Evolutionary conservation across 2,888 invertebrate species (phyloP).

Genomic region (Scaptomyza reducta): DNA sequence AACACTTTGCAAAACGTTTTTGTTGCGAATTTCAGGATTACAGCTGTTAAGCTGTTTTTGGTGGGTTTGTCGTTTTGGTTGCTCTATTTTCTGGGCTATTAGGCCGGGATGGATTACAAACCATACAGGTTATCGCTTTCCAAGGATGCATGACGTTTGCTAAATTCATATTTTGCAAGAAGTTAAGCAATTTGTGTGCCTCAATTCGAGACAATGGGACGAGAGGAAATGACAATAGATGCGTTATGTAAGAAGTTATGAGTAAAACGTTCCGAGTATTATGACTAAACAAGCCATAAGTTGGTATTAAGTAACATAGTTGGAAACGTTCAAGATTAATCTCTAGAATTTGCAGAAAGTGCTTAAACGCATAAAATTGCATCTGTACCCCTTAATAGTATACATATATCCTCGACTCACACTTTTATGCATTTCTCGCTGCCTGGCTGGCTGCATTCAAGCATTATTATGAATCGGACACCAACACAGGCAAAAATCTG

Average conservation of each 20-base stretch:
- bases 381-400: conserved; percentile 12
- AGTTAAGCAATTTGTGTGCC: conserved; percentile 69
- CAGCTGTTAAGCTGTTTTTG: conserved; percentile 70
- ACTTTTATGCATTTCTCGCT: conserved; percentile 33
- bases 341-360: conserved; percentile 9
- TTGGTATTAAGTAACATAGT: conserved; percentile 4
- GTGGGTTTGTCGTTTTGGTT: conserved; percentile 55
- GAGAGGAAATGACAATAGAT: conserved; percentile 27
- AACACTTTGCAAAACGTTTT: conserved; percentile 63
- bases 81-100: conserved; percentile 60
- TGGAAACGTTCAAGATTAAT: background rate
- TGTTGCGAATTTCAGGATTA: conserved; percentile 71
- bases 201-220: conserved; percentile 39
- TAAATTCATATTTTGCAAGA: conserved; percentile 45
- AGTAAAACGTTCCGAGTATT: conserved; percentile 44
- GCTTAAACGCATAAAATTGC: conserved; percentile 43
- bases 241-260: conserved; percentile 67
- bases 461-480: conserved; percentile 44
- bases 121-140: conserved; percentile 44
- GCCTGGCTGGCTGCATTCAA: conserved; percentile 22
- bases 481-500: conserved; percentile 57
- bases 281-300: conserved; percentile 14
- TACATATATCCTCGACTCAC: conserved; percentile 39
- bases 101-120: conserved; percentile 59
- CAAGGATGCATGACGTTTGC: conserved; percentile 54